A percentile compares a stretch with the other conserved stretches of the same genome.
These are phyloP conservation scores for Mesochorus sp. DNA, from an alignment of 2,888 invertebrate species.

Conservation along the genomic window DNA sequence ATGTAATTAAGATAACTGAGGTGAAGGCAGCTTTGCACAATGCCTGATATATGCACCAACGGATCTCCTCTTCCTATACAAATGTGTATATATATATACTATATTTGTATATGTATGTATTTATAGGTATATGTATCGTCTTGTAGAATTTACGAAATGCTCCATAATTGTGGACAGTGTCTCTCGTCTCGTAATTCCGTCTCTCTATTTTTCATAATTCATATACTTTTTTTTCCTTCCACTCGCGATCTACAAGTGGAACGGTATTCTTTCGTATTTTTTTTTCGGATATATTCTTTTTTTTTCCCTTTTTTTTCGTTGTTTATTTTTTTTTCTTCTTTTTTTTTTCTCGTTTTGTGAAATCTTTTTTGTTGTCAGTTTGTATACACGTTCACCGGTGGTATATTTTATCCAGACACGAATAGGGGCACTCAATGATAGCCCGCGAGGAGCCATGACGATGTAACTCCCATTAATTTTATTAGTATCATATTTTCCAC, in stretches of 20 bases:
- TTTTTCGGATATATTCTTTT: conserved; percentile 42
- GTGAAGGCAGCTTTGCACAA: conserved; percentile 80
- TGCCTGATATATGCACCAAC: conserved; percentile 77
- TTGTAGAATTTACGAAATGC: conserved; percentile 54
- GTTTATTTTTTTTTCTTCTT: neutral
- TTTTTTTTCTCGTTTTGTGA: neutral
- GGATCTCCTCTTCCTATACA: conserved; percentile 60
- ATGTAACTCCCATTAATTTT: conserved; percentile 72
- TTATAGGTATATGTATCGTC: conserved; percentile 1
- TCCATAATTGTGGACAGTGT: conserved; percentile 67
- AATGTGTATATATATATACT: conserved; percentile 48
- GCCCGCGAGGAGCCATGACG: conserved; percentile 42
- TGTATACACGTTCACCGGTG: neutral
- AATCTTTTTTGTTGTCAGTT: neutral
- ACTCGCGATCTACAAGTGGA: too few relatives aligned
- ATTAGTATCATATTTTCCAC: conserved; percentile 72
- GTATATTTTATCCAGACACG: conserved; percentile 31
- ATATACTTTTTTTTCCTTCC: too few relatives aligned
- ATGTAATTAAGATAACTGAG: conserved; percentile 81
- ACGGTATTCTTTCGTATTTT: neutral
- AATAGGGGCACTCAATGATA: conserved; percentile 28
- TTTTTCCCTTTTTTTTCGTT: neutral
- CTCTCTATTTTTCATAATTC: neutral
- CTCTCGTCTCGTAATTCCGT: neutral
- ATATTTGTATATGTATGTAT: conserved; percentile 5